phyloP scores from a whole-genome alignment of 2,888 invertebrate species.

The Nomada fabriciana region DNA sequence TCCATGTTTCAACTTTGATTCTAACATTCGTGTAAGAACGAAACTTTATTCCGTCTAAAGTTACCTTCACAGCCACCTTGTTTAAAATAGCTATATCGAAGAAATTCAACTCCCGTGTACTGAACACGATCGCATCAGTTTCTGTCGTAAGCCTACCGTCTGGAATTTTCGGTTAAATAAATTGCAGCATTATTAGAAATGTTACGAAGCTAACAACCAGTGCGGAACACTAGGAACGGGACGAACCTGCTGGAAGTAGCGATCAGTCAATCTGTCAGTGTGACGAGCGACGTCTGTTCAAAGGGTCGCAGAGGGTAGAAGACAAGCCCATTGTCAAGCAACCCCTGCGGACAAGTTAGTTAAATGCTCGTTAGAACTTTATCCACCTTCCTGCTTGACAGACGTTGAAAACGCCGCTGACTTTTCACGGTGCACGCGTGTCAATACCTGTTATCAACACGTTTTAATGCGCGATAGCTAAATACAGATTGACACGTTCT shows the following conservation, averaged over 20 bases:
- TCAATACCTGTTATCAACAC: background rate
- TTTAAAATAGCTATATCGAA: no score
- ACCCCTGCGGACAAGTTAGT: constrained; percentile 75
- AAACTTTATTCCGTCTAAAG: background rate
- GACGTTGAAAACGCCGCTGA: constrained; percentile 32
- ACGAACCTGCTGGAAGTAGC: constrained; percentile 68
- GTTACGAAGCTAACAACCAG: constrained; percentile 33
- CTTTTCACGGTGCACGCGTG: constrained; percentile 23
- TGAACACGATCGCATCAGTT: background rate
- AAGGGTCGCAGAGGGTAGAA: constrained; percentile 71
- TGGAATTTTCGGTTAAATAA: constrained; percentile 7
- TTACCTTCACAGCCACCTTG: no score
- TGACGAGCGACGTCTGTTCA: constrained; percentile 69
- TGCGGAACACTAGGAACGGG: constrained; percentile 9
- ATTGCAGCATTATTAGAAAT: constrained; percentile 42
- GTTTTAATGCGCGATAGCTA: background rate
- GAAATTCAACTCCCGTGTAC: background rate
- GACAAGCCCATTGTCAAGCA: constrained; percentile 76
- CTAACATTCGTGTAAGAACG: background rate
- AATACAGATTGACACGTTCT: no score
- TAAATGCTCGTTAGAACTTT: constrained; percentile 79
- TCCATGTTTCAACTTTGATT: no score
- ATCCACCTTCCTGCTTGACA: constrained; percentile 65
- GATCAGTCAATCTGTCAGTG: constrained; percentile 75
- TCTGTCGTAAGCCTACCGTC: background rate